Evolutionary conservation across 2,113 vertebrate genomes (phyloP).

Genomic region (Varanus salvator): DNA sequence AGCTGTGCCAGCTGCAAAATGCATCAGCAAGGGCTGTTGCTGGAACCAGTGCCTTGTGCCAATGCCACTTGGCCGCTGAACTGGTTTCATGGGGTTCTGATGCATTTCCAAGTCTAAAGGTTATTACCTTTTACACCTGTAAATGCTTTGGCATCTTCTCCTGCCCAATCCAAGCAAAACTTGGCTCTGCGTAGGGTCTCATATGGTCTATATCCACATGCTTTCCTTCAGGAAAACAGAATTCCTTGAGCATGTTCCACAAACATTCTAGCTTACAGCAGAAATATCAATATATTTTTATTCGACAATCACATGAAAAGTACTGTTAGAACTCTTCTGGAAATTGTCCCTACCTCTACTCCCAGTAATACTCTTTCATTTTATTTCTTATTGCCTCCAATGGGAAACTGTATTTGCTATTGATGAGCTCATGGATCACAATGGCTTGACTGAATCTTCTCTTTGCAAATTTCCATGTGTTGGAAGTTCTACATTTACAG

Average conservation of each 20-base stretch:
- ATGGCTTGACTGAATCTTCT: not conserved
- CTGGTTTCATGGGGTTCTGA: too few relatives aligned
- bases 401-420: not conserved
- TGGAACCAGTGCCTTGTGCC: too few relatives aligned
- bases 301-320: not conserved
- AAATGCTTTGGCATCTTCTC: too few relatives aligned
- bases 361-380: too few relatives aligned
- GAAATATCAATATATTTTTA: not conserved
- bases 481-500: not conserved
- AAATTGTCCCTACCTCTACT: not conserved
- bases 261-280: not conserved
- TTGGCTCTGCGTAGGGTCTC: not conserved
- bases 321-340: not conserved
- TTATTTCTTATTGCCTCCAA: too few relatives aligned
- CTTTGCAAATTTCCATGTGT: not conserved
- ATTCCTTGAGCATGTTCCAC: not conserved
- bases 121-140: too few relatives aligned
- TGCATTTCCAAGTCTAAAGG: too few relatives aligned
- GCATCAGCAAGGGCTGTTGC: too few relatives aligned
- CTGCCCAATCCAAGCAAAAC: too few relatives aligned
- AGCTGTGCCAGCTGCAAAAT: too few relatives aligned
- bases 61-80: too few relatives aligned
- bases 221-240: not conserved
- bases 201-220: not conserved
- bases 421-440: not conserved